These are phyloP conservation scores for Bombus pyrosoma DNA, from an alignment of 1,140 invertebrate genomes.

Conservation along the genomic window DNA sequence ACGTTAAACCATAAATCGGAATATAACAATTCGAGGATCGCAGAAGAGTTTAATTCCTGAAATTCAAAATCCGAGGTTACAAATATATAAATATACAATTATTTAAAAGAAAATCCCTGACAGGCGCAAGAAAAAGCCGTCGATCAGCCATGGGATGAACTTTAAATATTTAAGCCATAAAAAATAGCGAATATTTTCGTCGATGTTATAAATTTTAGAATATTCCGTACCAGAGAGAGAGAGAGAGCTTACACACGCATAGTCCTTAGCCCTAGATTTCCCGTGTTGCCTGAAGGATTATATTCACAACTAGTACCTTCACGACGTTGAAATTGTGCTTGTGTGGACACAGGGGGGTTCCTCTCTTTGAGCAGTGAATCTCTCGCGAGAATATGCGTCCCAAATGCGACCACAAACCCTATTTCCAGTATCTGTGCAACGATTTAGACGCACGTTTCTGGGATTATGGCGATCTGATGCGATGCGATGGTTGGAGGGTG, in stretches of 20 bases:
- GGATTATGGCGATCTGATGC: background rate
- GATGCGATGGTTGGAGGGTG: background rate
- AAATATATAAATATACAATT: no score
- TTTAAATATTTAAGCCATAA: background rate
- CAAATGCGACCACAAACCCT: background rate
- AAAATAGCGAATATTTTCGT: background rate
- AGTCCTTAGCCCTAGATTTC: background rate
- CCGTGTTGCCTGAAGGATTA: constrained; percentile 17
- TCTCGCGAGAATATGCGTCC: background rate
- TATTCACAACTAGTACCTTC: background rate
- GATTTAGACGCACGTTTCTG: background rate
- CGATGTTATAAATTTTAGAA: background rate
- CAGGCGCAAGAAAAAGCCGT: no score
- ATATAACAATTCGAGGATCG: no score
- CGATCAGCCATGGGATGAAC: no score
- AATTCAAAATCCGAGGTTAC: no score
- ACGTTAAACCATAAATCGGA: no score
- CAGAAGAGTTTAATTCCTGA: no score
- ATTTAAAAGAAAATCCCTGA: no score
- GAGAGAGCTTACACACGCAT: background rate
- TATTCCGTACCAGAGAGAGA: background rate
- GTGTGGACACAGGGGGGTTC: background rate
- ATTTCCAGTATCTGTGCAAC: background rate
- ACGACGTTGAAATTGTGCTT: background rate
- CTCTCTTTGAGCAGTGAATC: background rate